Base-by-base conservation (phyloP, 2,797 vertebrate genomes). In the Galago senegalensis region DNA sequence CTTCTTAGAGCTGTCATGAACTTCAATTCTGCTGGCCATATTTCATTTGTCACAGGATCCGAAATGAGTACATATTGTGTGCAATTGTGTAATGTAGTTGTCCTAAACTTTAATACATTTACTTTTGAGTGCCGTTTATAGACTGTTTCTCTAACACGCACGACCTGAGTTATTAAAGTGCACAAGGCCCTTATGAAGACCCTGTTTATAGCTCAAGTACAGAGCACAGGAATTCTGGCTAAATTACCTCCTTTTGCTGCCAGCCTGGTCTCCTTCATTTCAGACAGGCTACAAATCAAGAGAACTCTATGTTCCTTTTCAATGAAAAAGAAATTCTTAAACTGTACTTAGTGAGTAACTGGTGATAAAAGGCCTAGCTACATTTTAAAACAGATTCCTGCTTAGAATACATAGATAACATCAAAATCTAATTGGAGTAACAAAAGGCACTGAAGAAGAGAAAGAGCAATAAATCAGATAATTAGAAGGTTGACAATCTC, bases 101-200 rank as follows among this genome's bases (percentile, higher is more conserved):
- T 93, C 87, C 93, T 96, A 97, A 98, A 97, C 90, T 97, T 97
- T 97, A 97, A 97, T 95, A 97, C 97, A 95, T 97, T 97, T 97
- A 96, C 93, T 97, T 97, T 96, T 98, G 97, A 97, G 97, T 96
- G 6, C 94, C 97, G 0, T 97, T 98, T 97, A 97, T 43, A 96
- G 97, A 97, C 95, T 96, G 94, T 97, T 97, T 95, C 97, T 97
- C 96, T 96, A 95, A 96, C 93, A 97, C 46, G 53, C 34, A 96
- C 95, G 67, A 81, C 84, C 94, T 23, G 87, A 97, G 96, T 97
- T 96, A 98, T 97, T 97, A 97, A 97, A 97, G 96, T 94, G 97
- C 92, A 91, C 85, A 73, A 87, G 96, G 92, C 56, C 95, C 97
- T 97, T 94, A 89, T 21, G 23, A 93, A 96, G 89, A 96, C 94